These are phyloP conservation scores for Spondyliosoma cantharus DNA, from an alignment of 2,797 vertebrate species.

Conservation along the genomic window DNA sequence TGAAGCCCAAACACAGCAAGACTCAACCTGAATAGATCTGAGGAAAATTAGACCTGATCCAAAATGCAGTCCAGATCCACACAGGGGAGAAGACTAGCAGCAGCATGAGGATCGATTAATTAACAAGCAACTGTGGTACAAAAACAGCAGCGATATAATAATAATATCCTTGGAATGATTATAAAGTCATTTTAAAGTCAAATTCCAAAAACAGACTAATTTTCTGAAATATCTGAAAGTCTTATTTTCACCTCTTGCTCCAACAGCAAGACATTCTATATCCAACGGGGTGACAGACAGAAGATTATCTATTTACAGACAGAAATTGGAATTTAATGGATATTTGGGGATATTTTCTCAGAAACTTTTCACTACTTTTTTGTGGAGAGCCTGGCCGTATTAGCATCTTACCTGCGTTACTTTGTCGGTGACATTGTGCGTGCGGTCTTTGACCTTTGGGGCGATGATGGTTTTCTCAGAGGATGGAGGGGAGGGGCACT, in stretches of 20 bases:
- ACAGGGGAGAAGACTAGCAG: background rate
- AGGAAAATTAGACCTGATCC: background rate
- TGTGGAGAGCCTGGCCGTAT: background rate
- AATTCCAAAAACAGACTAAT: background rate
- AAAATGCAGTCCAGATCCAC: background rate
- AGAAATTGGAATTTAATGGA: background rate
- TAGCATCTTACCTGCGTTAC: slow-evolving; percentile 94
- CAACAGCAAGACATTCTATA: background rate
- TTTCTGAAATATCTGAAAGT: slow-evolving; percentile 3
- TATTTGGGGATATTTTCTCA: background rate
- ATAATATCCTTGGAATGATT: background rate
- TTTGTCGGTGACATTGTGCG: slow-evolving; percentile 98
- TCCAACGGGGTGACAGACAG: background rate
- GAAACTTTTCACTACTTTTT: background rate
- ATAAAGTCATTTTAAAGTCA: background rate
- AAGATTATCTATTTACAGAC: background rate
- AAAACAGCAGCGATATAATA: background rate
- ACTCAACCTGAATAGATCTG: background rate
- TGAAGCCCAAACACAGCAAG: background rate
- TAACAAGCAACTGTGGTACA: background rate
- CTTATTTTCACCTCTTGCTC: background rate
- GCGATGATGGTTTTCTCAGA: slow-evolving; percentile 99
- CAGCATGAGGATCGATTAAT: background rate
- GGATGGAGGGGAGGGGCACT: slow-evolving; percentile 92
- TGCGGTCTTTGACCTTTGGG: slow-evolving; percentile 96